Conservation (phyloP, 1,140 invertebrate species). For the Aphaenogaster ashmeadi region DNA sequence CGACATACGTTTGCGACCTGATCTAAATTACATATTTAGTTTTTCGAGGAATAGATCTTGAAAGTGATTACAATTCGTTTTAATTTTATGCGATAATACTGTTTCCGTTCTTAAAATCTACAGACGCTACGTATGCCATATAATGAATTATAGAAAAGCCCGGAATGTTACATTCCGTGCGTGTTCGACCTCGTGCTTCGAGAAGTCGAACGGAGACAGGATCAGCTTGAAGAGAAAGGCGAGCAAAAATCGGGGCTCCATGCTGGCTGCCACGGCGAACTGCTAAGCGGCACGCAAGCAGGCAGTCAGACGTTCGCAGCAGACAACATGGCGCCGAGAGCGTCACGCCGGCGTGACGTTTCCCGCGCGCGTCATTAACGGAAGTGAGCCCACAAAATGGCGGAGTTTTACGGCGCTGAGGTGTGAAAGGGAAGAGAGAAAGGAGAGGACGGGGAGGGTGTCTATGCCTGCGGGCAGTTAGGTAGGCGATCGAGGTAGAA, state of each 20-base stretch:
- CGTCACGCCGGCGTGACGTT: conserved; percentile 83
- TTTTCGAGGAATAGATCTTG: conserved; percentile 55
- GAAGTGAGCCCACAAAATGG: conserved; percentile 86
- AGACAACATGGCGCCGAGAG: conserved; percentile 86
- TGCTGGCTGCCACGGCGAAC: conserved; percentile 82
- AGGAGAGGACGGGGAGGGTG: conserved; percentile 45
- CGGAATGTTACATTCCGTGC: conserved; percentile 32
- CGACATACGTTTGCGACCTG: conserved; percentile 70
- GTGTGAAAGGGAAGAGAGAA: conserved; percentile 82
- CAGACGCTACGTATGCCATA: background rate
- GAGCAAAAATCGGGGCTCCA: conserved; percentile 85
- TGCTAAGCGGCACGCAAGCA: conserved; percentile 60
- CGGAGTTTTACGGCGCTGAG: conserved; percentile 82
- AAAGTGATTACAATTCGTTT: conserved; percentile 5
- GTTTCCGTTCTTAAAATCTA: background rate
- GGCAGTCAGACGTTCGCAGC: conserved; percentile 78
- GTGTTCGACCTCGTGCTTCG: conserved; percentile 29
- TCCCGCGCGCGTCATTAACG: conserved; percentile 84
- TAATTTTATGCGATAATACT: background rate
- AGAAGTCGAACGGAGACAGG: conserved; percentile 63
- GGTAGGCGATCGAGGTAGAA: conserved; percentile 63
- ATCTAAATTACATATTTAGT: conserved; percentile 64
- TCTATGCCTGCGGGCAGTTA: conserved; percentile 67
- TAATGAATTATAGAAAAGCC: conserved; percentile 35
- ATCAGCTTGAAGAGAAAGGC: conserved; percentile 73